A percentile compares a stretch with the other conserved stretches of the same genome.
Conservation (phyloP, 2,888 invertebrate genomes). For the Sphinx pinastri region DNA sequence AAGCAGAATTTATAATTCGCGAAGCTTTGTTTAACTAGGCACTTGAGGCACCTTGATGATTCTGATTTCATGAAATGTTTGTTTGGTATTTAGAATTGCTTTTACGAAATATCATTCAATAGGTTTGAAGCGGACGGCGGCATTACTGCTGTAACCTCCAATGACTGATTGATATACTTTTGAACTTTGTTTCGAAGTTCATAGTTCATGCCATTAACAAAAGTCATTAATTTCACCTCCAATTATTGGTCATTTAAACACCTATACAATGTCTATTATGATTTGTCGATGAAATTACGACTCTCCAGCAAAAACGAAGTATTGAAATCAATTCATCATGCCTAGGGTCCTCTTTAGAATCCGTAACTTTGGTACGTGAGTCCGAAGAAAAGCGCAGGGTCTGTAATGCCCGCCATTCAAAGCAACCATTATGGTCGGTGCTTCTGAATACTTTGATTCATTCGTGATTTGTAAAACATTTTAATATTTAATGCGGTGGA, state of each 20-base stretch:
- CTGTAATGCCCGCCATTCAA: slow-evolving; percentile 6
- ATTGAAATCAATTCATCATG: background rate
- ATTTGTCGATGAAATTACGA: background rate
- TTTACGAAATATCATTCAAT: background rate
- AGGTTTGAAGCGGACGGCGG: background rate
- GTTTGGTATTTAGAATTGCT: background rate
- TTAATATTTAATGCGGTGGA: background rate
- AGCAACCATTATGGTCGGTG: background rate
- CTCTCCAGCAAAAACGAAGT: background rate
- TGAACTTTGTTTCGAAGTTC: background rate
- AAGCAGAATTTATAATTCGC: background rate
- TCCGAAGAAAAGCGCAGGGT: slow-evolving; percentile 10
- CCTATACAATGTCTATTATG: slow-evolving; percentile 2
- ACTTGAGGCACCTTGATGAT: background rate
- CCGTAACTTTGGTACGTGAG: background rate
- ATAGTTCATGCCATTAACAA: slow-evolving; percentile 10
- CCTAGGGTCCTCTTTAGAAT: background rate
- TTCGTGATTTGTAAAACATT: slow-evolving; percentile 1
- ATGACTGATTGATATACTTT: slow-evolving; percentile 18
- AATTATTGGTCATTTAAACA: background rate
- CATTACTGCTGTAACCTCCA: background rate
- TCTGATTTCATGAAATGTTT: background rate
- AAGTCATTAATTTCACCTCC: slow-evolving; percentile 12
- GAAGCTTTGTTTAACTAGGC: background rate
- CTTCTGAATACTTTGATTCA: slow-evolving; percentile 1